A percentile compares a stretch with the other conserved stretches of the same genome.
phyloP scores from a whole-genome alignment of 35 echinoderm and acorn worm genomes.

The Ophiothrix spiculata region DNA sequence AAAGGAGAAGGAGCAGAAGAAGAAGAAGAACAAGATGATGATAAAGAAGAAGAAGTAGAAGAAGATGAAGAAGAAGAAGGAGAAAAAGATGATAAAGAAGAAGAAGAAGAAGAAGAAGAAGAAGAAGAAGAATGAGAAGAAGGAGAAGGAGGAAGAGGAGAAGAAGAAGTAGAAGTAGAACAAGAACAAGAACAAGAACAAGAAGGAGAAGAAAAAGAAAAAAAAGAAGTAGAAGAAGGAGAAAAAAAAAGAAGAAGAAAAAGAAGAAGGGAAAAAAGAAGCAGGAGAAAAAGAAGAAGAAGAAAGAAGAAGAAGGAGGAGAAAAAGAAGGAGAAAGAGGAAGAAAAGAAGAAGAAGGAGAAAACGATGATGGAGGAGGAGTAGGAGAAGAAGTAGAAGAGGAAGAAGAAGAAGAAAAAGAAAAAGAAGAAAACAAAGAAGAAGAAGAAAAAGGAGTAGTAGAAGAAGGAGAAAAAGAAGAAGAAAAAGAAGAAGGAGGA shows the following conservation, averaged over 20 bases:
- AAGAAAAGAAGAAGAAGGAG: not conserved
- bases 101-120: not conserved
- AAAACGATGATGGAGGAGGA: not conserved
- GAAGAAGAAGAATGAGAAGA: not conserved
- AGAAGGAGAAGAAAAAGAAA: not conserved
- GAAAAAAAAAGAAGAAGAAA: not conserved
- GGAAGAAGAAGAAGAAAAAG: not conserved
- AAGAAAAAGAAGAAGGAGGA: not conserved
- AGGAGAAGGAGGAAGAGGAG: not conserved
- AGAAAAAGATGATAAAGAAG: not conserved
- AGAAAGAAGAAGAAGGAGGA: not conserved
- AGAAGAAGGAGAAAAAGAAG: not conserved
- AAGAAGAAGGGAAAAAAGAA: not conserved
- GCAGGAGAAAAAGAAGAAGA: not conserved
- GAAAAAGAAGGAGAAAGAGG: not conserved
- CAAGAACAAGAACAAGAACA: not conserved
- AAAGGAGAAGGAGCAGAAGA: too few relatives aligned
- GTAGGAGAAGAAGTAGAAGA: not conserved
- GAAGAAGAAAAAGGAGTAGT: not conserved
- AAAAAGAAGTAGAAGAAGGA: not conserved
- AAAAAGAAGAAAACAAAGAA: not conserved
- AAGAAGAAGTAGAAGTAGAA: not conserved
- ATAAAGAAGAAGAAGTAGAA: too few relatives aligned
- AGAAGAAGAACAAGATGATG: too few relatives aligned
- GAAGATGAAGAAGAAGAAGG: not conserved